A percentile compares a stretch with the other conserved stretches of the same genome.
These are phyloP conservation scores for Agelastica alni DNA, from an alignment of 2,888 invertebrate genomes.

Conservation along the genomic window DNA sequence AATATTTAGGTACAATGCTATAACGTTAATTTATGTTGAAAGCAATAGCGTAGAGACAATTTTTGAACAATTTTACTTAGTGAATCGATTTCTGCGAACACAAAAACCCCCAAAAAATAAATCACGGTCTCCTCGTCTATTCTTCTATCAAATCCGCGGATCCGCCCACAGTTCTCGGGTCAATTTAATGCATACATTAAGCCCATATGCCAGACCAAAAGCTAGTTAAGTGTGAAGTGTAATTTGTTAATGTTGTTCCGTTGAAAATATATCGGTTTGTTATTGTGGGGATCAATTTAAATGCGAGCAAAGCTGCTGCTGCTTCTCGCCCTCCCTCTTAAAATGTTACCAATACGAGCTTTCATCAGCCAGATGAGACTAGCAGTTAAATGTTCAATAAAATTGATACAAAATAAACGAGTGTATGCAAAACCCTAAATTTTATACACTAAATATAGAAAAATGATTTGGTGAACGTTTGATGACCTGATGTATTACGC, in stretches of 20 bases:
- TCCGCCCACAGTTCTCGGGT: constrained; percentile 51
- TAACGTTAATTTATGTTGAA: too few relatives aligned
- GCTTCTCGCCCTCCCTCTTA: constrained; percentile 42
- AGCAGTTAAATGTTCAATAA: constrained; percentile 46
- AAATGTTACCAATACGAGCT: constrained; percentile 43
- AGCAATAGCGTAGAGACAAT: too few relatives aligned
- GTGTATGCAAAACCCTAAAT: background rate
- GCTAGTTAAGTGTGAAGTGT: constrained; percentile 52
- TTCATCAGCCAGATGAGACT: constrained; percentile 49
- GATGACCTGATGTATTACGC: too few relatives aligned
- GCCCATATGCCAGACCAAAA: constrained; percentile 54
- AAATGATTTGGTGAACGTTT: too few relatives aligned
- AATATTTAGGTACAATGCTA: too few relatives aligned
- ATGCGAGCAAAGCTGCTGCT: constrained; percentile 37
- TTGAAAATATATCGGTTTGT: constrained; percentile 51
- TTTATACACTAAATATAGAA: too few relatives aligned
- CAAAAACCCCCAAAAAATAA: constrained; percentile 9
- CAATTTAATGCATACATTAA: constrained; percentile 56
- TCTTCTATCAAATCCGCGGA: constrained; percentile 31
- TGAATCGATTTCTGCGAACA: constrained; percentile 5
- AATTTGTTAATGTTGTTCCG: constrained; percentile 54
- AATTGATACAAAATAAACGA: background rate
- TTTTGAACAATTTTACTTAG: too few relatives aligned
- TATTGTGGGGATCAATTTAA: constrained; percentile 53
- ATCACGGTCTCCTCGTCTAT: constrained; percentile 25